Percentiles rank a stretch among this genome's conserved stretches.
phyloP scores from a whole-genome alignment of 2,797 vertebrate species.

The Allobates femoralis region DNA sequence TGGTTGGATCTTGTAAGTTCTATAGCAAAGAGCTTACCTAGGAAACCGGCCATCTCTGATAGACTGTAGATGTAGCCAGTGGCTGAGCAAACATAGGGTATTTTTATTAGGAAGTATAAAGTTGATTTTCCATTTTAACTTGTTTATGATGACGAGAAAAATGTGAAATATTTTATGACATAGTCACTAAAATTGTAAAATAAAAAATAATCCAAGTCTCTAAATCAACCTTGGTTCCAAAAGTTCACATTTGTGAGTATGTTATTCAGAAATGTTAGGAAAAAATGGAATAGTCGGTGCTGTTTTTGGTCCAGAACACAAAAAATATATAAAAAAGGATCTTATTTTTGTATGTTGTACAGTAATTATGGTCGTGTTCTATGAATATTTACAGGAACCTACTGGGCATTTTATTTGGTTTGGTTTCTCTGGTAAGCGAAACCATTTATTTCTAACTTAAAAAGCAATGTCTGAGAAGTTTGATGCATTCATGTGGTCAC shows the following conservation, averaged over 20 bases:
- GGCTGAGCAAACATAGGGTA: too few species aligned
- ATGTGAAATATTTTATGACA: too few species aligned
- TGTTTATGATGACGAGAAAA: too few species aligned
- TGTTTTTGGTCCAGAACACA: neutral
- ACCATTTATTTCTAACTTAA: constrained; percentile 59
- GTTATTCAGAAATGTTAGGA: neutral
- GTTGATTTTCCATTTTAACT: too few species aligned
- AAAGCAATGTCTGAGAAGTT: neutral
- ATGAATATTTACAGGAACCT: constrained; percentile 61
- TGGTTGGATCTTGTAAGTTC: too few species aligned
- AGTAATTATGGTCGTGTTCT: constrained; percentile 58
- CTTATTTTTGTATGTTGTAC: constrained; percentile 45
- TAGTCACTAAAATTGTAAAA: too few species aligned
- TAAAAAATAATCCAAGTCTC: neutral
- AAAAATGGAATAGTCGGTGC: neutral
- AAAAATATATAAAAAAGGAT: constrained; percentile 19
- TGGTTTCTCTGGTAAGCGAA: constrained; percentile 59
- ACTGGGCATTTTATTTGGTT: constrained; percentile 48
- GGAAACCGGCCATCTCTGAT: too few species aligned
- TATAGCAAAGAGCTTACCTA: too few species aligned
- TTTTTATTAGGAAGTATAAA: too few species aligned
- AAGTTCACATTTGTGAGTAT: neutral
- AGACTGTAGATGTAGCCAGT: too few species aligned
- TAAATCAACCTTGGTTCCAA: neutral
- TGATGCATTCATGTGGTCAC: constrained; percentile 20